Evolutionary conservation across 30 jellyfish, hydroid and myxozoan genomes (phyloP).

Genomic region (Hydra vulgaris): DNA sequence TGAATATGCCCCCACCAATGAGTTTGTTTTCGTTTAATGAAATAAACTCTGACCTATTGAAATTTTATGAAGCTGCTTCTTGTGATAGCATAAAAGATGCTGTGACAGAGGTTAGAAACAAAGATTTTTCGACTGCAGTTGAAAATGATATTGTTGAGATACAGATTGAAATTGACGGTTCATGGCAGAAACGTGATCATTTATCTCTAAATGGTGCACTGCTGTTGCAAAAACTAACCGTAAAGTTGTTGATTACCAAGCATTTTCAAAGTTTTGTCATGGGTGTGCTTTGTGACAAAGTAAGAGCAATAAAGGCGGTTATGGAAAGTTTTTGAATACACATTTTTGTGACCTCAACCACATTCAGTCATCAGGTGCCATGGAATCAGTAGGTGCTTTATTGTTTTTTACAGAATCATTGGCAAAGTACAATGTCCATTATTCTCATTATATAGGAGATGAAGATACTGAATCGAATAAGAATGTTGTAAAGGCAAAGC

Average conservation of each 20-base stretch:
- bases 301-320: not conserved
- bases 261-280: conserved; percentile 30
- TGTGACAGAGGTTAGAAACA: conserved; percentile 27
- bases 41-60: conserved; percentile 2
- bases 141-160: conserved; percentile 22
- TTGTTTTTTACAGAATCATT: conserved; percentile 6
- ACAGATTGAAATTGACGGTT: conserved; percentile 33
- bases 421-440: conserved; percentile 10
- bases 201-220: conserved; percentile 28
- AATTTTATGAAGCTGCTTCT: conserved; percentile 35
- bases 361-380: conserved; percentile 8
- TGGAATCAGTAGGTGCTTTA: conserved; percentile 14
- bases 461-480: conserved; percentile 30
- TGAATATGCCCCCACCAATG: conserved; percentile 39
- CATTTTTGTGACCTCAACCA: not conserved
- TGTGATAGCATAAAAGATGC: conserved; percentile 27
- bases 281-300: conserved; percentile 19
- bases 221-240: conserved; percentile 14
- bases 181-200: conserved; percentile 41
- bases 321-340: conserved; percentile 1
- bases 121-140: conserved; percentile 4
- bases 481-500: conserved; percentile 24
- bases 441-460: conserved; percentile 36
- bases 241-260: conserved; percentile 35
- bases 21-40: conserved; percentile 1